Evolutionary conservation across 2,797 vertebrate genomes (phyloP), one percentile per base, ranked within the genome.

Genomic region (Fistularia tabacaria): DNA sequence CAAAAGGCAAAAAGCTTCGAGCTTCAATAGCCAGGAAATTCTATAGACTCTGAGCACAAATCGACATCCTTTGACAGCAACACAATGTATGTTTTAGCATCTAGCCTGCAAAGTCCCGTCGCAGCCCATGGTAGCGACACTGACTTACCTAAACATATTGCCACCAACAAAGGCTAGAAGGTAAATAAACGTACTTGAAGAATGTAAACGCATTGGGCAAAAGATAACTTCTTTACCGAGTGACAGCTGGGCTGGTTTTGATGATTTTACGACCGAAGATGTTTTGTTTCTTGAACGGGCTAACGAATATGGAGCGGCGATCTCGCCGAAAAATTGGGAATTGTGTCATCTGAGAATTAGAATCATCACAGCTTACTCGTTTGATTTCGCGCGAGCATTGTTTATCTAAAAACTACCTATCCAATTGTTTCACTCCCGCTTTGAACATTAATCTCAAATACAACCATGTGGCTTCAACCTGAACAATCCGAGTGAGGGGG

Each of bases 41-140:
- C 66, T 79, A 81, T 87, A 85, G 81, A 92, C 84, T 89, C 88
- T 80, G 60, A 54, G 46, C n/a, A 81, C 73, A 90, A 89, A 90
- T 89, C 85, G 85, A 84, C 86, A 76, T 74, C 71, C 85, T 80
- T 80, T 87, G 73, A 88, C 86, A 86, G 86, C 83, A 87, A 89
- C 89, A 89, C 88, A 92, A 90, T 90, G 88, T 91, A 89, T 84
- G 82, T 83, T 89, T 89, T 77, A 77, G 82, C 81, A 81, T 60
- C 71, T 78, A 81, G 78, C 80, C 71, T 85, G 85, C 82, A 86
- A 89, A 84, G 88, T 86, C 77, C 78, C 82, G 83, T 91, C 86
- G 81, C 84, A 85, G 85, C 74, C 70, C 81, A 79, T 90, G 88
- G 90, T 91, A 91, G 91, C 88, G 85, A 89, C 87, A 86, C 78